phyloP scores from a whole-genome alignment of 2,113 vertebrate genomes.

The Vulpes ferrilata region DNA sequence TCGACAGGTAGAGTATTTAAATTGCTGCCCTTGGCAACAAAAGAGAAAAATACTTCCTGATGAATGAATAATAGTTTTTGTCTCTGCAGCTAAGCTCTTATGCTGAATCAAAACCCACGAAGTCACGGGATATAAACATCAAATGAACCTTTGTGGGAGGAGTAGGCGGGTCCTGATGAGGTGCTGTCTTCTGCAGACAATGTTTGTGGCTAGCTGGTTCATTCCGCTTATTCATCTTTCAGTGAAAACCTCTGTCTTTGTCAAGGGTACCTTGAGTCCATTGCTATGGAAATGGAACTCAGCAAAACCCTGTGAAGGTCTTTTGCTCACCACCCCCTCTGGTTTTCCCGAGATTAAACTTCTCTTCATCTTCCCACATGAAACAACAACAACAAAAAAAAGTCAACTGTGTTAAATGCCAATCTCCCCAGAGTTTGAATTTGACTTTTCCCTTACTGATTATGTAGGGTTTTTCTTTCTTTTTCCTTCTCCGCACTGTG shows the following conservation, averaged over 20 bases:
- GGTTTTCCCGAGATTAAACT: constrained; percentile 47
- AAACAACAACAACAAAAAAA: constrained; percentile 16
- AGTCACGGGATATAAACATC: neutral
- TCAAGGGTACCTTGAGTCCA: constrained; percentile 64
- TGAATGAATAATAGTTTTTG: neutral
- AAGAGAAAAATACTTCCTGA: neutral
- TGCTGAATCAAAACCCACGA: neutral
- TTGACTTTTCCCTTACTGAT: neutral
- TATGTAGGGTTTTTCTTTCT: neutral
- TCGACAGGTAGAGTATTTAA: neutral
- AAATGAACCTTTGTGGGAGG: neutral
- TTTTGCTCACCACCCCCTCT: constrained; percentile 59
- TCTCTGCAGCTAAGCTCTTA: neutral
- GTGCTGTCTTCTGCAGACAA: neutral
- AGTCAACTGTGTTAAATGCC: constrained; percentile 26
- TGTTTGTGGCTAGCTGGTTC: constrained; percentile 47
- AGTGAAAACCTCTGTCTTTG: neutral
- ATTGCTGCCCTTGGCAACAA: neutral
- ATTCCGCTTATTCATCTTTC: neutral
- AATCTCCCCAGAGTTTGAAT: neutral
- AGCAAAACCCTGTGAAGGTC: constrained; percentile 47
- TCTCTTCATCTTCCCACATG: constrained; percentile 24
- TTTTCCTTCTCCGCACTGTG: neutral
- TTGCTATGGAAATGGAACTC: constrained; percentile 61
- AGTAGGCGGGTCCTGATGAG: neutral